phyloP scores from a whole-genome alignment of 1,140 invertebrate genomes.

The Leptopilina clavipes region DNA sequence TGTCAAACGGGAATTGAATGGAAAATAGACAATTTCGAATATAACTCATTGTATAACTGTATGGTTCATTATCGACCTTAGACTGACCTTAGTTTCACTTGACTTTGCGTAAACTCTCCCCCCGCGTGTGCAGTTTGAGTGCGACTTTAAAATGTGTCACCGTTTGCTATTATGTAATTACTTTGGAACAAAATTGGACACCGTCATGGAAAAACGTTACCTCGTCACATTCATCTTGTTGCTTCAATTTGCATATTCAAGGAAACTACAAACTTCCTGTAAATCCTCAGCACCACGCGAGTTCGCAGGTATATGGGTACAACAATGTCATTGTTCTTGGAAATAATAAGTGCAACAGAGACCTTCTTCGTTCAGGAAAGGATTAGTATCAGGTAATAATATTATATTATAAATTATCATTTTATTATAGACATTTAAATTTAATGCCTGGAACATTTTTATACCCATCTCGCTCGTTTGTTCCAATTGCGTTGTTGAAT shows the following conservation, averaged over 20 bases:
- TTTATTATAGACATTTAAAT: too few relatives aligned
- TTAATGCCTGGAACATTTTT: too few relatives aligned
- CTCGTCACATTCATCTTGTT: conserved; percentile 43
- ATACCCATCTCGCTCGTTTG: too few relatives aligned
- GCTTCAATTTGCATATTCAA: neutral
- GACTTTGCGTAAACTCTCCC: conserved; percentile 53
- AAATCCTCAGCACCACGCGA: neutral
- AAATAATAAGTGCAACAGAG: neutral
- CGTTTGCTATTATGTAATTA: conserved; percentile 57
- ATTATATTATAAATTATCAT: too few relatives aligned
- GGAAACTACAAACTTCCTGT: conserved; percentile 5
- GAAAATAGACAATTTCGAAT: neutral
- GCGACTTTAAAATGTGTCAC: conserved; percentile 52
- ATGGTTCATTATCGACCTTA: conserved; percentile 49
- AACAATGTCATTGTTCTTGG: neutral
- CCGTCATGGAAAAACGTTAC: conserved; percentile 46
- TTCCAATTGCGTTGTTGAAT: too few relatives aligned
- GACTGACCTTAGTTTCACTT: conserved; percentile 52
- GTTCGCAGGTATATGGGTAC: neutral
- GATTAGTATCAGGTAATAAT: neutral
- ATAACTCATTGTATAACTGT: conserved; percentile 52
- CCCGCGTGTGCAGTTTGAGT: conserved; percentile 36
- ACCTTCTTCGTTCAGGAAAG: neutral
- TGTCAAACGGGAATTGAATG: conserved; percentile 14
- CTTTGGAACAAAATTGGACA: conserved; percentile 57